These are phyloP conservation scores for Dolichomitus sp. DNA, from an alignment of 2,888 invertebrate species.

Conservation along the genomic window DNA sequence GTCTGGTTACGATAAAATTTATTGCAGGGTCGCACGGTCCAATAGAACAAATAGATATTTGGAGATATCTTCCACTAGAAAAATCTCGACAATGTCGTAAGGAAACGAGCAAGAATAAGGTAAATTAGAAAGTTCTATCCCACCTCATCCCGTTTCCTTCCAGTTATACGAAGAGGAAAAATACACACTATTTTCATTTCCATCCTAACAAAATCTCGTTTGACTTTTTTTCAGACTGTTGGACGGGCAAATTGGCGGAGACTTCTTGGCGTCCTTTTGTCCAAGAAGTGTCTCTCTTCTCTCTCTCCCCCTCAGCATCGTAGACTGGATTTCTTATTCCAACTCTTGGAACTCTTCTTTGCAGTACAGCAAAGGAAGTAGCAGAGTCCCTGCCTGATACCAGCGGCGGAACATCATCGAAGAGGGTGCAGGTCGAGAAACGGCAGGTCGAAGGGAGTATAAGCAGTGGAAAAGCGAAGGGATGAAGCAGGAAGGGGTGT, in stretches of 20 bases:
- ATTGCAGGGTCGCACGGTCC: too few species aligned
- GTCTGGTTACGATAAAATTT: too few species aligned
- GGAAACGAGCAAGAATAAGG: not conserved
- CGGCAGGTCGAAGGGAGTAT: conserved; percentile 34
- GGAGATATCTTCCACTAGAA: not conserved
- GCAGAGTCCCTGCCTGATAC: not conserved
- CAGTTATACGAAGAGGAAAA: not conserved
- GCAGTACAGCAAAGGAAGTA: not conserved
- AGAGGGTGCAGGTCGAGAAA: conserved; percentile 43
- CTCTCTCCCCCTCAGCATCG: conserved; percentile 8
- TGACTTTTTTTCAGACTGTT: conserved; percentile 9
- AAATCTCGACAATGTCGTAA: not conserved
- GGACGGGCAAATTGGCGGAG: conserved; percentile 31
- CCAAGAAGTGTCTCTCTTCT: conserved; percentile 4
- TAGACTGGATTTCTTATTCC: not conserved
- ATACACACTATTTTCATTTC: not conserved
- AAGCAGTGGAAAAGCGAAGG: conserved; percentile 69
- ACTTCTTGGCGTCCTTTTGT: conserved; percentile 10
- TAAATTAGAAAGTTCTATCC: conserved; percentile 21
- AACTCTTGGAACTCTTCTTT: too few species aligned
- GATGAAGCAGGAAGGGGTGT: conserved; percentile 83
- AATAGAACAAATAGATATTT: not conserved
- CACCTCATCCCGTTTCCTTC: conserved; percentile 14
- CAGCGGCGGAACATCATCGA: not conserved
- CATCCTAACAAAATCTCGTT: conserved; percentile 2